phyloP scores from a whole-genome alignment of 2,797 vertebrate genomes.

The Lycodopsis pacificus region DNA sequence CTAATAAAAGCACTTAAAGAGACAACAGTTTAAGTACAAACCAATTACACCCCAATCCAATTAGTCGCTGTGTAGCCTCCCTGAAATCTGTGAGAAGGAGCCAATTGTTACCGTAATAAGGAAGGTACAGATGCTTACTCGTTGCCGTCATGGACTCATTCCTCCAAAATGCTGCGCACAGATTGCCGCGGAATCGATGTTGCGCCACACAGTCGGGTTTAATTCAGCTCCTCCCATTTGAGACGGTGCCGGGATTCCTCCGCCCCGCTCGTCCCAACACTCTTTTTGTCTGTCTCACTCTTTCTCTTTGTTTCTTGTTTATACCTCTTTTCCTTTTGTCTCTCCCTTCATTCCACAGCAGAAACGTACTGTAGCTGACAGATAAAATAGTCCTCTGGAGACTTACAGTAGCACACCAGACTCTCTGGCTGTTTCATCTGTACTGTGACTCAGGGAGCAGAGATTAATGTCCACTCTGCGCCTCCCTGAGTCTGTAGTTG shows the following conservation, averaged over 20 bases:
- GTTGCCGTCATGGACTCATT: constrained; percentile 13
- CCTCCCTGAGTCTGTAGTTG: constrained; percentile 15
- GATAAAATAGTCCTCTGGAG: constrained; percentile 29
- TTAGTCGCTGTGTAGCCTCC: neutral
- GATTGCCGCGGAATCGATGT: constrained; percentile 36
- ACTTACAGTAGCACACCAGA: neutral
- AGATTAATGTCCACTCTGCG: constrained; percentile 37
- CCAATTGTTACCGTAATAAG: constrained; percentile 11
- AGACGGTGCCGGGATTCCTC: constrained; percentile 40
- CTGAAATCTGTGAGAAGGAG: constrained; percentile 16
- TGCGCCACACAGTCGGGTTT: constrained; percentile 37
- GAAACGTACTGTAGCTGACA: constrained; percentile 16
- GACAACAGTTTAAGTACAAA: constrained; percentile 1
- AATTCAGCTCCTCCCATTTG: constrained; percentile 57
- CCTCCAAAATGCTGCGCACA: constrained; percentile 29
- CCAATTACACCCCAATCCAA: constrained; percentile 30
- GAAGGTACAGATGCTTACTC: neutral
- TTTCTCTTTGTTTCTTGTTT: constrained; percentile 3
- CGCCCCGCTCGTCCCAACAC: constrained; percentile 26
- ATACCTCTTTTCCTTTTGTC: neutral
- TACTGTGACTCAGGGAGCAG: constrained; percentile 28
- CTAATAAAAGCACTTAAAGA: constrained; percentile 15
- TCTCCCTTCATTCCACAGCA: constrained; percentile 5
- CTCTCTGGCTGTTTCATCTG: constrained; percentile 12
- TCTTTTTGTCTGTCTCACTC: constrained; percentile 16